These are phyloP conservation scores for Acholoe squamosa DNA, from an alignment of 2,888 invertebrate species.

Conservation along the genomic window DNA sequence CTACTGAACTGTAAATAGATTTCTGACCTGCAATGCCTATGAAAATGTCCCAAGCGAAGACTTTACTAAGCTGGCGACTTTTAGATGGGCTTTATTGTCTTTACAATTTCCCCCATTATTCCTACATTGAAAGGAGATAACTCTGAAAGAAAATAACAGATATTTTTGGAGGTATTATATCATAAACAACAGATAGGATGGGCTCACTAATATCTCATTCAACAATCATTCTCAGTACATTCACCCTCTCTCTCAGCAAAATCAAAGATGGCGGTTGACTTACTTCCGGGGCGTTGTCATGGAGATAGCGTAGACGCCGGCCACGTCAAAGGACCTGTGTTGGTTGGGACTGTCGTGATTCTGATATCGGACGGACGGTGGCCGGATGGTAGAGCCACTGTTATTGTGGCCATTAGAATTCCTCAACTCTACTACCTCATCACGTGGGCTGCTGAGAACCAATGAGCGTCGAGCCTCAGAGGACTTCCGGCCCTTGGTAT, in stretches of 20 bases:
- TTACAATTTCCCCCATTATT: too few relatives aligned
- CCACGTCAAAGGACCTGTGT: slow-evolving; percentile 64
- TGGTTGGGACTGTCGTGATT: slow-evolving; percentile 74
- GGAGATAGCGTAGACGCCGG: slow-evolving; percentile 46
- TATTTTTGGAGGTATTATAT: too few relatives aligned
- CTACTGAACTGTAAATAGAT: too few relatives aligned
- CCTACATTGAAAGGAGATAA: too few relatives aligned
- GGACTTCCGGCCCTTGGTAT: slow-evolving; percentile 51
- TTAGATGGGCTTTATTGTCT: too few relatives aligned
- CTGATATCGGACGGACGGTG: slow-evolving; percentile 70
- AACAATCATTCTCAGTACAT: not conserved
- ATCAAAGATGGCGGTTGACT: slow-evolving; percentile 38
- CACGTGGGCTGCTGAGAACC: not conserved
- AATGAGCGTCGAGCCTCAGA: slow-evolving; percentile 35
- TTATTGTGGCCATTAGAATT: slow-evolving; percentile 17
- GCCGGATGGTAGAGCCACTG: not conserved
- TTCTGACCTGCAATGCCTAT: too few relatives aligned
- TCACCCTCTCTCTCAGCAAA: not conserved
- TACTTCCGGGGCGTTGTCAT: slow-evolving; percentile 55
- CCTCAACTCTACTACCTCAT: not conserved
- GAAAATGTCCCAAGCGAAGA: too few relatives aligned
- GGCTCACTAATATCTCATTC: too few relatives aligned
- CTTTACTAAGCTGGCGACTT: too few relatives aligned
- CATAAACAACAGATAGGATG: too few relatives aligned
- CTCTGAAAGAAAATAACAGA: too few relatives aligned